phyloP scores from a whole-genome alignment of 2,113 vertebrate genomes.

The Merops nubicus region DNA sequence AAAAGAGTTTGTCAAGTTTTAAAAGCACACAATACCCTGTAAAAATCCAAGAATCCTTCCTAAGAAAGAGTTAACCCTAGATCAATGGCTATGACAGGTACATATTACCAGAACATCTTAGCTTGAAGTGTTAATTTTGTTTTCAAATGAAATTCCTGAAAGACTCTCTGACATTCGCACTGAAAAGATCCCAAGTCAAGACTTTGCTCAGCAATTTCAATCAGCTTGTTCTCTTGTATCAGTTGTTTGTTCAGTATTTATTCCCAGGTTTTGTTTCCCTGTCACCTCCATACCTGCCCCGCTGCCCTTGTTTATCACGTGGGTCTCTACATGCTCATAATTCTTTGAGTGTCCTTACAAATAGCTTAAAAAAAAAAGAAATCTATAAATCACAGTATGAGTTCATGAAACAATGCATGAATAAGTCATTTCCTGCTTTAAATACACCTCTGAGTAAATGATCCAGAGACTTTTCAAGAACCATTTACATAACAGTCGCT shows the following conservation, averaged over 20 bases:
- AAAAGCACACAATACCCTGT: neutral
- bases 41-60: neutral
- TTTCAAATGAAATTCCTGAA: neutral
- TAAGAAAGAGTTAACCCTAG: neutral
- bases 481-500: constrained; percentile 63
- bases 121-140: neutral
- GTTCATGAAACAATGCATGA: constrained; percentile 43
- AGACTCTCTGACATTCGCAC: neutral
- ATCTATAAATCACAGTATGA: neutral
- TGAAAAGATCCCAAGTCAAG: neutral
- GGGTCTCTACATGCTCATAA: neutral
- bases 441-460: constrained; percentile 56
- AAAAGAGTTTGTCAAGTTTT: neutral
- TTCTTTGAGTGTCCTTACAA: constrained; percentile 14
- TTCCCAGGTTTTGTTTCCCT: neutral
- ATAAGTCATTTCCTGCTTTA: constrained; percentile 67
- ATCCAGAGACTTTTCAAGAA: constrained; percentile 46
- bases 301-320: constrained; percentile 9
- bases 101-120: neutral
- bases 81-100: neutral
- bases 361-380: neutral
- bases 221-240: neutral
- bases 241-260: neutral
- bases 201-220: neutral
- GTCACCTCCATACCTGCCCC: neutral